A percentile compares a stretch with the other conserved stretches of the same genome.
phyloP scores from a whole-genome alignment of 2,113 vertebrate species.

The Cnemophilus loriae region DNA sequence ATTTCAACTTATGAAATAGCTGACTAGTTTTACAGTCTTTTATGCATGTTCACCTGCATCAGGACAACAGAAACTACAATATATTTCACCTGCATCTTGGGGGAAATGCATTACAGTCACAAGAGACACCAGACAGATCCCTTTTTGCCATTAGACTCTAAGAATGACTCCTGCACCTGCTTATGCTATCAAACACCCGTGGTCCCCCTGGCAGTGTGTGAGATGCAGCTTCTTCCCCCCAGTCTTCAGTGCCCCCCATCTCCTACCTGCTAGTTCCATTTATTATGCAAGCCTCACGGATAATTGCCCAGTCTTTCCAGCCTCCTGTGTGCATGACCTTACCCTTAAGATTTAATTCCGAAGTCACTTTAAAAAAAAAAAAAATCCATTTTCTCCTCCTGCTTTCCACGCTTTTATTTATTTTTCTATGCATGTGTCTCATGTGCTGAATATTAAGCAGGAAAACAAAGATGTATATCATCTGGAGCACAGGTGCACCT shows the following conservation, averaged over 20 bases:
- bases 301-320: not conserved
- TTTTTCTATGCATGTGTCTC: not conserved
- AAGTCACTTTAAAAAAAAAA: not conserved
- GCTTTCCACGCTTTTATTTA: not conserved
- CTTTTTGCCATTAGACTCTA: not conserved
- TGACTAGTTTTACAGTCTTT: not conserved
- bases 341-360: not conserved
- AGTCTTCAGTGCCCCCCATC: not conserved
- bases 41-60: not conserved
- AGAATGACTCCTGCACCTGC: not conserved
- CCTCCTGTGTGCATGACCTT: not conserved
- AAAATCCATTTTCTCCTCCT: not conserved
- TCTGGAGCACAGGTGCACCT: conserved; percentile 37
- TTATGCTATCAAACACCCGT: not conserved
- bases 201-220: not conserved
- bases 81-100: not conserved
- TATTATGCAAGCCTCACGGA: not conserved
- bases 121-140: not conserved
- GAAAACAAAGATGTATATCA: conserved; percentile 34
- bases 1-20: not conserved
- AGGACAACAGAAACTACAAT: not conserved
- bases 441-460: conserved; percentile 27
- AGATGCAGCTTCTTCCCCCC: not conserved
- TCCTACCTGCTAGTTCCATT: not conserved
- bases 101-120: not conserved